Conservation (phyloP, 2,888 invertebrate species). For the Amitus sp. region DNA sequence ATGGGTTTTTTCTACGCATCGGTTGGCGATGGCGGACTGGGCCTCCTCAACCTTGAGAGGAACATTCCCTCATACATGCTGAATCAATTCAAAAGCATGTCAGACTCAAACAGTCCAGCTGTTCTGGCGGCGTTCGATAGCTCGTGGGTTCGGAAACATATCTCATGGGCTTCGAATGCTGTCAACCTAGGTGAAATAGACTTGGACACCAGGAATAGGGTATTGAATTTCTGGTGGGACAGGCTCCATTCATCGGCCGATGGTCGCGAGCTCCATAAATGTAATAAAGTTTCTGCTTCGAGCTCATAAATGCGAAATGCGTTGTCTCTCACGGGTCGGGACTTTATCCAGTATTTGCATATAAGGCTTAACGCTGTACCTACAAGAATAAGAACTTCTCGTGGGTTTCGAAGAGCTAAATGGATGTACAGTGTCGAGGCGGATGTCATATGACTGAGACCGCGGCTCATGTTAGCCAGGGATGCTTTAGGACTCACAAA, state of each 20-base stretch:
- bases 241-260: neutral
- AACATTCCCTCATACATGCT: slow-evolving; percentile 8
- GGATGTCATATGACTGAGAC: too few relatives aligned
- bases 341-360: slow-evolving; percentile 54
- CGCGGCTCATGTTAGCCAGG: too few relatives aligned
- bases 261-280: neutral
- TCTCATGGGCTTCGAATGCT: slow-evolving; percentile 10
- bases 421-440: too few relatives aligned
- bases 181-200: slow-evolving; percentile 8
- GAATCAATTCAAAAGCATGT: slow-evolving; percentile 48
- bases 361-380: too few relatives aligned
- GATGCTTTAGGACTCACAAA: too few relatives aligned
- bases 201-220: too few relatives aligned
- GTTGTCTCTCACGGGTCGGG: slow-evolving; percentile 45
- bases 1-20: neutral
- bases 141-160: neutral
- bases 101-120: slow-evolving; percentile 38
- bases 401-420: too few relatives aligned
- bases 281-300: neutral
- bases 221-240: too few relatives aligned
- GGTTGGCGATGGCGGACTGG: neutral
- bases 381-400: too few relatives aligned
- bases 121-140: slow-evolving; percentile 11
- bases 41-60: neutral
- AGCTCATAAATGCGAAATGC: slow-evolving; percentile 33